Conservation (phyloP, 2,113 vertebrate genomes). For the Psettodes erumei region DNA sequence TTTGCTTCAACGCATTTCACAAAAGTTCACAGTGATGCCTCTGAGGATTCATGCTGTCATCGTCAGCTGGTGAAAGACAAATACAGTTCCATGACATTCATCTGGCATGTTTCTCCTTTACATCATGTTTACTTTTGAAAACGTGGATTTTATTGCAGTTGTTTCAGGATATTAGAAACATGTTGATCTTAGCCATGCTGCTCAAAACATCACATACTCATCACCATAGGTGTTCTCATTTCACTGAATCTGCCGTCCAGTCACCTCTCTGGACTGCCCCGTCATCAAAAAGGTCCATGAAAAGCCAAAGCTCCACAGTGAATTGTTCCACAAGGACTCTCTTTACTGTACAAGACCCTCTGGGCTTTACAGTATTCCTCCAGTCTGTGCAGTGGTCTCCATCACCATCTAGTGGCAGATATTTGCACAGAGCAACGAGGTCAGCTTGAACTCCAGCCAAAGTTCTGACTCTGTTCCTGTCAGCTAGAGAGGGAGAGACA, state of each 20-base stretch:
- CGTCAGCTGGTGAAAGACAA: conserved; percentile 21
- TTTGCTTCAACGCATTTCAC: conserved; percentile 31
- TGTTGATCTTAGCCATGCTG: not conserved
- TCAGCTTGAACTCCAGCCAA: conserved; percentile 85
- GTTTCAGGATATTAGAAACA: not conserved
- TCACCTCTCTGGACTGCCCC: not conserved
- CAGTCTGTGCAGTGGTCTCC: conserved; percentile 69
- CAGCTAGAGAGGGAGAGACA: conserved; percentile 66
- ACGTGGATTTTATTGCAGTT: not conserved
- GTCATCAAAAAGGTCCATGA: conserved; percentile 44
- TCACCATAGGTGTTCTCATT: not conserved
- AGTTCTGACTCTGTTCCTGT: conserved; percentile 75
- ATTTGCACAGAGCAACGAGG: conserved; percentile 83
- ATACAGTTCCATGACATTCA: not conserved
- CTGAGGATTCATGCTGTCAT: conserved; percentile 21
- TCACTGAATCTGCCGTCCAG: not conserved
- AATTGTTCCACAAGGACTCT: conserved; percentile 57
- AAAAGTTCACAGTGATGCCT: conserved; percentile 15
- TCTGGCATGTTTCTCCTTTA: not conserved
- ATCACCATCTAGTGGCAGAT: conserved; percentile 89
- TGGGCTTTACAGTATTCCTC: conserved; percentile 51
- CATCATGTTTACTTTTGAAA: not conserved
- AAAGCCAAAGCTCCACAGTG: conserved; percentile 31
- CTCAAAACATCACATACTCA: not conserved
- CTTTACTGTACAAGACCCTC: conserved; percentile 64